These are phyloP conservation scores for Octodon degus DNA, from an alignment of 2,113 vertebrate species.

Conservation along the genomic window DNA sequence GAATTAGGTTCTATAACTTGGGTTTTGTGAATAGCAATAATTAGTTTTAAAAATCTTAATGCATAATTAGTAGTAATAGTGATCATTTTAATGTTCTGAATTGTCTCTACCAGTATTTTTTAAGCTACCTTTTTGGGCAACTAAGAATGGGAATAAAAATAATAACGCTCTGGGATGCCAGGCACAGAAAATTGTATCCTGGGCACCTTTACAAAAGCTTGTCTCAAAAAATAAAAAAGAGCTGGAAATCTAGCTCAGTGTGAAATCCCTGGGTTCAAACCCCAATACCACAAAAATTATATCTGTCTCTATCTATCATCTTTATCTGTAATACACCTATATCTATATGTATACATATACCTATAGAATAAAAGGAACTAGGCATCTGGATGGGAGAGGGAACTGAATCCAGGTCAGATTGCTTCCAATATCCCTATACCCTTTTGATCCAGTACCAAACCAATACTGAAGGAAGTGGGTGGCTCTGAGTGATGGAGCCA, in stretches of 20 bases:
- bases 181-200: background rate
- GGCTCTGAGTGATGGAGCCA: accelerated
- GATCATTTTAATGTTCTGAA: too few species aligned
- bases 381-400: background rate
- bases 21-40: too few species aligned
- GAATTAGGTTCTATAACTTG: too few species aligned
- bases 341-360: background rate
- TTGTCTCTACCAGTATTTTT: background rate
- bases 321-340: background rate
- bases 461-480: background rate
- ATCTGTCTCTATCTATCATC: background rate
- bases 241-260: background rate
- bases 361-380: background rate
- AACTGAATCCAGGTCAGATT: background rate
- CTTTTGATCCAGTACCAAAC: background rate
- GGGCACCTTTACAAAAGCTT: background rate
- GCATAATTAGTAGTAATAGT: too few species aligned
- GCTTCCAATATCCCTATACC: background rate
- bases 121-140: background rate
- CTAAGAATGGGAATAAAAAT: background rate
- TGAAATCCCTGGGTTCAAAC: background rate
- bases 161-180: background rate
- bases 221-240: background rate
- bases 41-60: too few species aligned
- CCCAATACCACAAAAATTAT: background rate